Evolutionary conservation across 1,140 invertebrate genomes (phyloP), one percentile per base, ranked within the genome.

Genomic region (Magallana angulata): DNA sequence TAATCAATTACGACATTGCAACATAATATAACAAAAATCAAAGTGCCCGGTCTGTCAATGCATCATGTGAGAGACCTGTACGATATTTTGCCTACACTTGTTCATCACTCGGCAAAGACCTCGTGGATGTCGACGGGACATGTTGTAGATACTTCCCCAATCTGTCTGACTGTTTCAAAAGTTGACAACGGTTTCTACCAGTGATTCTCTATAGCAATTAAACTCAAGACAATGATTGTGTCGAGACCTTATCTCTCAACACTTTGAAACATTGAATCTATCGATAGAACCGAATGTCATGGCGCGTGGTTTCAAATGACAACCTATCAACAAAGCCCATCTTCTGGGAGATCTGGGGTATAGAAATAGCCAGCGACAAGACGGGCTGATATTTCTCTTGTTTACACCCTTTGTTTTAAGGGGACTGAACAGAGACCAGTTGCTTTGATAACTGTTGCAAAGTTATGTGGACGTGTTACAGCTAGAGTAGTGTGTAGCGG

Each of bases 361-460:
- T 76, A 24, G 68, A 76, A 30, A 76, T 76, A 76, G 24, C 68
- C 11, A 12, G 68, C 18, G 14, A 76, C 68, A 76, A 76, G 24
- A 18, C 24, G 24, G 2, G 30, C 36, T 18, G 68, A 18, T 30
- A 76, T 76, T 30, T 36, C 68, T 30, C 24, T 76, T 76, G 68
- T 76, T 76, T 76, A 76, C 68, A 76, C 68, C 68, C 68, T 76
- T 76, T 76, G 68, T 76, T 76, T 76, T 76, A 24, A 76, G 68
- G 24, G 68, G 14, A 36, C 36, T 8, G 24, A 30, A 36, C 68
- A 30, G 68, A 30, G 24, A 12, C 24, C 18, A 12, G 36, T 18
- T 76, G 68, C 68, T 30, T 76, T 76, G 18, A 76, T 76, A 76
- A 76, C 24, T 76, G 68, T 76, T 76, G 68, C 68, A 76, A 30